These are phyloP conservation scores for Trichoplusia ni DNA, from an alignment of 1,140 invertebrate genomes.

Conservation along the genomic window DNA sequence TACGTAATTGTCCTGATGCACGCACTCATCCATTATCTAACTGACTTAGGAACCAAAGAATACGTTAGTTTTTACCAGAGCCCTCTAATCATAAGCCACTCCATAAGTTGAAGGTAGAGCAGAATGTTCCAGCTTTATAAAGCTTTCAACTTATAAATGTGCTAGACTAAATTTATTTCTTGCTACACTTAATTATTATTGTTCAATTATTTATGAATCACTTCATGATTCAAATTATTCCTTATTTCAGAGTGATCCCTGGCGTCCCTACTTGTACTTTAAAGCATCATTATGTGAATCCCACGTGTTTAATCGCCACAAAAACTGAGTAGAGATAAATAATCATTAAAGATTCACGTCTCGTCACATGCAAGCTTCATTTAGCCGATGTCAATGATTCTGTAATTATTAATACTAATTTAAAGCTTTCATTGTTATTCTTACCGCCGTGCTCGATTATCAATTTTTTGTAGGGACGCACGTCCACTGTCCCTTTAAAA, in stretches of 20 bases:
- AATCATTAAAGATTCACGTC: slow-evolving; percentile 62
- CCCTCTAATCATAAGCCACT: slow-evolving; percentile 24
- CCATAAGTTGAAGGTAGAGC: slow-evolving; percentile 2
- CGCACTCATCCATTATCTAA: slow-evolving; percentile 79
- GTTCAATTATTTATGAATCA: no score
- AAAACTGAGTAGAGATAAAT: slow-evolving; percentile 30
- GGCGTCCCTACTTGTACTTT: neutral
- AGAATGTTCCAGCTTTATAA: neutral
- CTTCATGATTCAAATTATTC: no score
- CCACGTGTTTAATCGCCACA: slow-evolving; percentile 5
- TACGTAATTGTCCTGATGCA: slow-evolving; percentile 77
- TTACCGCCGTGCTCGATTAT: slow-evolving; percentile 66
- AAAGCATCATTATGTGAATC: slow-evolving; percentile 12
- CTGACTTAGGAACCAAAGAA: slow-evolving; percentile 59
- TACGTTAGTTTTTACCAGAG: slow-evolving; percentile 22
- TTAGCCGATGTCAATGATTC: slow-evolving; percentile 72
- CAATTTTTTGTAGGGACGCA: slow-evolving; percentile 60
- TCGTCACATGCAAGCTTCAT: slow-evolving; percentile 57
- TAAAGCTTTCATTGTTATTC: slow-evolving; percentile 75
- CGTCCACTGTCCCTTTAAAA: slow-evolving; percentile 64
- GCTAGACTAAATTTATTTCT: no score
- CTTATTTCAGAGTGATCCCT: no score
- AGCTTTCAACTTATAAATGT: neutral
- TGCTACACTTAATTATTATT: no score
- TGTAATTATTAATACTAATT: slow-evolving; percentile 76